Conservation (phyloP, 2,113 vertebrate genomes). For the Bothrops jararaca region DNA sequence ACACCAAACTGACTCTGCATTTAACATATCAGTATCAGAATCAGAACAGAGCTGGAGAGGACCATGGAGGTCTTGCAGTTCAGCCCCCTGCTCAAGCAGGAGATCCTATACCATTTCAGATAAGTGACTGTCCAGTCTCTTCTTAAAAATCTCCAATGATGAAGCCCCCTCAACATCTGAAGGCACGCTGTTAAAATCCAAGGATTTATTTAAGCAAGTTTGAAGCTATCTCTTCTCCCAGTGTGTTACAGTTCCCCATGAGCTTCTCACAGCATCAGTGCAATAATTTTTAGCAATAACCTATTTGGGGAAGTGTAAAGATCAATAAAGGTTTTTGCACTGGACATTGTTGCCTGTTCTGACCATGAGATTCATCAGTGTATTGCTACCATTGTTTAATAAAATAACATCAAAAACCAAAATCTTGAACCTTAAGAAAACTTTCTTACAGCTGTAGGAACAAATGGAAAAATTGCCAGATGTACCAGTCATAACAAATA, state of each 20-base stretch:
- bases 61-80: too few relatives aligned
- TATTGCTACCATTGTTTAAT: not conserved
- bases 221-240: not conserved
- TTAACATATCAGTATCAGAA: not conserved
- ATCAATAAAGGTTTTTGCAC: not conserved
- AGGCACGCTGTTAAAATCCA: not conserved
- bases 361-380: not conserved
- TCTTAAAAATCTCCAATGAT: too few relatives aligned
- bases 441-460: not conserved
- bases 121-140: too few relatives aligned
- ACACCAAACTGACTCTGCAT: not conserved
- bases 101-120: too few relatives aligned
- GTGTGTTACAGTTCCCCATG: not conserved
- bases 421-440: not conserved
- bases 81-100: too few relatives aligned
- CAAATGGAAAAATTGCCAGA: not conserved
- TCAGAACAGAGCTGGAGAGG: too few relatives aligned
- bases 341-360: conserved; percentile 32
- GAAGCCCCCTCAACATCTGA: too few relatives aligned
- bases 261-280: not conserved
- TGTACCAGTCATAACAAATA: not conserved
- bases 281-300: not conserved
- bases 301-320: not conserved
- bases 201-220: not conserved
- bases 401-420: conserved; percentile 4